Conservation (phyloP, 2,797 vertebrate species). For the Labeo calbasu region DNA sequence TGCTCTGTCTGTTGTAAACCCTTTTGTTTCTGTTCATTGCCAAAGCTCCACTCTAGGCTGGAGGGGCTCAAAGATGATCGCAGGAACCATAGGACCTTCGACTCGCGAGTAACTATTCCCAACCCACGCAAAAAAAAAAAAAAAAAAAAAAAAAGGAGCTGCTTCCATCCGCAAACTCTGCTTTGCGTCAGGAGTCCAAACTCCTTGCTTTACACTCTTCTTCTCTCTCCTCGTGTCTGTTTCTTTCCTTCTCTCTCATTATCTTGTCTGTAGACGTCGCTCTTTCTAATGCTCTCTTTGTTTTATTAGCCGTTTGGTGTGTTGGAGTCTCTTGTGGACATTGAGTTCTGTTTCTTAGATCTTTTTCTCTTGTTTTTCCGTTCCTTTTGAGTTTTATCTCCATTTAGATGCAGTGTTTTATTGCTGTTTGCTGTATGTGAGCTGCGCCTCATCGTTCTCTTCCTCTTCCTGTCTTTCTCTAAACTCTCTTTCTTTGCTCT, state of each 20-base stretch:
- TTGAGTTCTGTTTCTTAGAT: constrained; percentile 51
- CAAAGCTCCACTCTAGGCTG: constrained; percentile 75
- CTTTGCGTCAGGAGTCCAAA: constrained; percentile 84
- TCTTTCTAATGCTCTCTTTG: constrained; percentile 78
- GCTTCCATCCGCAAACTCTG: constrained; percentile 84
- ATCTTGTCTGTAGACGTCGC: constrained; percentile 73
- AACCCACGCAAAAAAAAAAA: constrained; percentile 63
- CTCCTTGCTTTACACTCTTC: constrained; percentile 80
- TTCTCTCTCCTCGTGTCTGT: constrained; percentile 45
- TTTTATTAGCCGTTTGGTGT: constrained; percentile 74
- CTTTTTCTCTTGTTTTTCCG: constrained; percentile 34
- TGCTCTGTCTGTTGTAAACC: constrained; percentile 61
- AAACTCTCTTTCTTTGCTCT: constrained; percentile 38
- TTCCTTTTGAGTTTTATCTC: constrained; percentile 46
- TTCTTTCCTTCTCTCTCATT: constrained; percentile 47
- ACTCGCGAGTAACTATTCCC: constrained; percentile 88
- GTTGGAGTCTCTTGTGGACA: constrained; percentile 62
- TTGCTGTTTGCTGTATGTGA: constrained; percentile 55
- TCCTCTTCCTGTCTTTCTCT: constrained; percentile 17
- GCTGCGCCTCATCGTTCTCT: constrained; percentile 52
- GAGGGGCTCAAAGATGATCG: constrained; percentile 82
- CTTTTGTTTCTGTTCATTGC: constrained; percentile 62
- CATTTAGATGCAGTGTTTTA: constrained; percentile 62
- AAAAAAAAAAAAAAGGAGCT: constrained; percentile 27
- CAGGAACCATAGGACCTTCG: constrained; percentile 87